These are phyloP conservation scores for Nicator chloris DNA, from an alignment of 2,113 vertebrate species.

Conservation along the genomic window DNA sequence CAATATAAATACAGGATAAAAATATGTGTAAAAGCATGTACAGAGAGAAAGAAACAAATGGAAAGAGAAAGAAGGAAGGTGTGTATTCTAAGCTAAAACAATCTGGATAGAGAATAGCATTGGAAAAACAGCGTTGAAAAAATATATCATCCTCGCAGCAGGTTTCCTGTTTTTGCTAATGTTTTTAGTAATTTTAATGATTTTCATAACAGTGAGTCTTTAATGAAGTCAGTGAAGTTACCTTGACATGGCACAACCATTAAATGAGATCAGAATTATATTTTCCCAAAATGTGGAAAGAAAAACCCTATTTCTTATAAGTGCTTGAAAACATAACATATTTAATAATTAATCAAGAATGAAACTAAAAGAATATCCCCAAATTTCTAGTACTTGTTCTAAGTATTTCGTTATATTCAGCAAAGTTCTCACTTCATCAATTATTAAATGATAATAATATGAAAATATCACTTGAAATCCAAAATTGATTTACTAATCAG, in stretches of 20 bases:
- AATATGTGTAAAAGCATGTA: not conserved
- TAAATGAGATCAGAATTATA: not conserved
- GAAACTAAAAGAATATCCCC: not conserved
- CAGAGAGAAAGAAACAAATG: not conserved
- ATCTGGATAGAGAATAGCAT: not conserved
- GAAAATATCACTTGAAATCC: not conserved
- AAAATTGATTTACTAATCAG: not conserved
- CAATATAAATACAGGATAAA: not conserved
- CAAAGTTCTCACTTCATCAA: not conserved
- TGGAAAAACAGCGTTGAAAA: not conserved
- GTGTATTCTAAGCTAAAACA: not conserved
- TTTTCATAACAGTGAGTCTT: not conserved
- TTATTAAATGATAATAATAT: not conserved
- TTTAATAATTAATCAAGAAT: not conserved
- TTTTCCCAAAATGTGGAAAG: not conserved
- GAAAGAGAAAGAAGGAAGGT: not conserved
- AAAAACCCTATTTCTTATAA: not conserved
- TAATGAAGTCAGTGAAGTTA: not conserved
- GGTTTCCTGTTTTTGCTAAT: not conserved
- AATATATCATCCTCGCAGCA: fast-evolving
- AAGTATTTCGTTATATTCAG: not conserved
- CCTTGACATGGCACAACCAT: not conserved
- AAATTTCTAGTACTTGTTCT: not conserved
- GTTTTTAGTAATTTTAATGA: not conserved
- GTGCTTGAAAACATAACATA: not conserved